A percentile compares a stretch with the other conserved stretches of the same genome.
phyloP scores from a whole-genome alignment of 2,888 invertebrate genomes.

The Eupeodes luniger region DNA sequence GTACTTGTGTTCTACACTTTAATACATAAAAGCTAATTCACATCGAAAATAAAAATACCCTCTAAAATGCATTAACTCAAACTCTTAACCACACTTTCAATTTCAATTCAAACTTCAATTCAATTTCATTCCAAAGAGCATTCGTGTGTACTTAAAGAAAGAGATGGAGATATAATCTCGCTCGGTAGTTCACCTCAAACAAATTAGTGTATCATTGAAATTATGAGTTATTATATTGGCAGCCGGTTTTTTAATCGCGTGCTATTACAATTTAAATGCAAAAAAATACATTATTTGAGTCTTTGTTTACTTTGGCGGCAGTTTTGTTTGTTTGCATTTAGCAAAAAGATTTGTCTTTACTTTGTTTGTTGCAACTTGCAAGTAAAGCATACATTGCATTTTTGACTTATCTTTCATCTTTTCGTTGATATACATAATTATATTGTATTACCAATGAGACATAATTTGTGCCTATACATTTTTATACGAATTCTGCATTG shows the following conservation, averaged over 20 bases:
- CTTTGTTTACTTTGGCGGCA: constrained; percentile 48
- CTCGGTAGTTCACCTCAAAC: constrained; percentile 40
- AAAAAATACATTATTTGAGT: neutral
- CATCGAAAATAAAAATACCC: neutral
- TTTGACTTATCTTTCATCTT: constrained; percentile 38
- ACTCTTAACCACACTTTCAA: neutral
- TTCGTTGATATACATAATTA: constrained; percentile 60
- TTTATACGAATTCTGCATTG: constrained; percentile 51
- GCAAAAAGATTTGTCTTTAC: neutral
- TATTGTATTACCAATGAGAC: constrained; percentile 47
- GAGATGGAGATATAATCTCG: constrained; percentile 59
- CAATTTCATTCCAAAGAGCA: constrained; percentile 28
- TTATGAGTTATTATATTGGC: constrained; percentile 66
- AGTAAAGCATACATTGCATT: constrained; percentile 1
- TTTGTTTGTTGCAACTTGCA: neutral
- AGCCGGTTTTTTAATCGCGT: constrained; percentile 60
- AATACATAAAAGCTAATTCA: neutral
- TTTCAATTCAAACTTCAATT: constrained; percentile 9
- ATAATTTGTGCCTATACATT: neutral
- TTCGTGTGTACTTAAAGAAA: constrained; percentile 41
- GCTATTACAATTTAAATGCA: constrained; percentile 45
- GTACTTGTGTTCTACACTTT: neutral
- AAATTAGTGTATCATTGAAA: constrained; percentile 48
- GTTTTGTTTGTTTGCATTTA: neutral
- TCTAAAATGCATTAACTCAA: constrained; percentile 22